Base-by-base conservation (phyloP, 2,888 invertebrate genomes). In the Hydropsyche betteni region DNA sequence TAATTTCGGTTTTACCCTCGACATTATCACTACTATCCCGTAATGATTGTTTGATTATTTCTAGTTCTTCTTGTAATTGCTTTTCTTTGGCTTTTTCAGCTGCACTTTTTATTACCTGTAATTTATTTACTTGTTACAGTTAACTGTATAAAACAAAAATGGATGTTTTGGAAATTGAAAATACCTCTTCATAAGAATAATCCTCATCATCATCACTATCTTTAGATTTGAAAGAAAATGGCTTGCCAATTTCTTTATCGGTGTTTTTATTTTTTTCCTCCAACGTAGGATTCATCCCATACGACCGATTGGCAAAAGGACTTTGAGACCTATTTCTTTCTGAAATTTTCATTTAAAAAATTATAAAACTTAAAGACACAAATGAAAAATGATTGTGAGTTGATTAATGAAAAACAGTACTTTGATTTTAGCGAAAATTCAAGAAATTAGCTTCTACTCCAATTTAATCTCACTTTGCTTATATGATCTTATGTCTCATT, bases 151-250 rank as follows among this genome's bases (percentile, higher is more conserved):
- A 24, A 24, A 24, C 24, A 24, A 24, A 24, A 24, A 24, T 24
- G 24, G 2, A 24, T 24, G 24, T 24, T 24, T 24, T 2, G 7
- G 50, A 50, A 55, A 16, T 55, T n/a, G 4, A 55, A 16, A 16
- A 81, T 55, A 86, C 93, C 83, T 95, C 95, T 80, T 94, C 94
- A 79, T 92, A 93, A n/a, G 91, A 90, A 80, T 95, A 95, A 81
- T 94, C 94, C 74, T 76, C 78, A 8, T 94, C 94, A 76, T 91
- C 91, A 75, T 93, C 93, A 80, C 90, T 88, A 72, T 89, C 91
- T 0, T 92, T 81, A 3, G 81, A 76, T 73, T 86, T 82, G 2
- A 80, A 52, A 79, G 78, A 58, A 0, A 58, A 58, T 6, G 58
- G 64, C 68, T 75, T 69, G 6, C 71, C 16, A 7, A 24, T 53